Evolutionary conservation across 2,113 vertebrate species (phyloP), one percentile per base, ranked within the genome.

Genomic region (Lycaon pictus): DNA sequence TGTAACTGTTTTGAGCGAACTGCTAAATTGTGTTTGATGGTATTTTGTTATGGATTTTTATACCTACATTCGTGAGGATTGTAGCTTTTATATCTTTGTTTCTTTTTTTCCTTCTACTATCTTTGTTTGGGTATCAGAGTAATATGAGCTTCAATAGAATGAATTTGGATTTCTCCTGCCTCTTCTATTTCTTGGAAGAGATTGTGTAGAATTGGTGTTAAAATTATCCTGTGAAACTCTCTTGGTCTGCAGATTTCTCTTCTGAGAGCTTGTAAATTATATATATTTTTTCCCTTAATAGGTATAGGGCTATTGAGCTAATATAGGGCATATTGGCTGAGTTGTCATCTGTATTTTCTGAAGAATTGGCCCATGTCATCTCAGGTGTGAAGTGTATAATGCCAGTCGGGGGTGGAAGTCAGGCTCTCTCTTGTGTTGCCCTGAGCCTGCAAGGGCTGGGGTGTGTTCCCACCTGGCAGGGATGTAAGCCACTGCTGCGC

Each of bases 281-380:
- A 9, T 32, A 37, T 60, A 43, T 23, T 7, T 15, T 83, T 60
- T 80, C 35, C 37, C 63, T 72, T 37, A 35, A 7, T 35, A 55
- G 8, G 2, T 19, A 4, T 0, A 60, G 65, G 19, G 27, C 55
- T 56, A 9, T 3, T 35, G 17, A 1, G 17, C 22, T 25, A 5
- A 32, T 19, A 16, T 29, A 10, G 15, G 20, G 25, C 29, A 35
- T 17, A 7, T 3, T 15, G 4, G 29, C 5, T 48, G 63, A 19
- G 16, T 1, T 43, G 81, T 7, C 3, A 7, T 35, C 16, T 32
- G 7, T 37, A n/a, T 10, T 27, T 15, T 48, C 17, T 37, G 63
- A 65, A 20, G 53, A 58, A 2, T 3, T 53, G 65, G 48, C 32
- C 19, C n/a, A 0, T 4, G 8, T 51, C 56, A 27, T 56, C 23